These are phyloP conservation scores for Drosophila affinis DNA, from an alignment of 2,888 invertebrate genomes.

Conservation along the genomic window DNA sequence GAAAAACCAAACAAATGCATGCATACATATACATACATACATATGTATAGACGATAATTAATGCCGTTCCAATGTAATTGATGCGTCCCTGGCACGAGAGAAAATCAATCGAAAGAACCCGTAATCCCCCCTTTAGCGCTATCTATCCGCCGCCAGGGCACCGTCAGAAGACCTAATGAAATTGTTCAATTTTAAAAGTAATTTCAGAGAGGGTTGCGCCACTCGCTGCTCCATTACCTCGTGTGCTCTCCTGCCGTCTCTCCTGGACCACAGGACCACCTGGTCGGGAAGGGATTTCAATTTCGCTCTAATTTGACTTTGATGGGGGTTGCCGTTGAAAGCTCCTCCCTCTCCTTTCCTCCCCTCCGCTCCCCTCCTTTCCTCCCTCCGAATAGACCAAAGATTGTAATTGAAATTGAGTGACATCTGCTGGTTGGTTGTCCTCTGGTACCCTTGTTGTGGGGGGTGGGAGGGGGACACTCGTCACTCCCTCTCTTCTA, in stretches of 20 bases:
- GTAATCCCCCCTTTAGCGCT: background rate
- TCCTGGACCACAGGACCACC: constrained; percentile 1
- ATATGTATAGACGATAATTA: constrained; percentile 43
- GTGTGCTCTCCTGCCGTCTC: background rate
- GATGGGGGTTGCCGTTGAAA: constrained; percentile 37
- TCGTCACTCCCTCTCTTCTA: constrained; percentile 8
- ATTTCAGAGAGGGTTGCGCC: constrained; percentile 1
- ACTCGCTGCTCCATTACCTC: background rate
- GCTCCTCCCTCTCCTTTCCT: background rate
- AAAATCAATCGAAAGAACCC: constrained; percentile 62
- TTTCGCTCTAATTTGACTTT: constrained; percentile 24
- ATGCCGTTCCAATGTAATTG: constrained; percentile 60
- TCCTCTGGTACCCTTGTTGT: background rate
- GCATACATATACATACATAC: constrained; percentile 32
- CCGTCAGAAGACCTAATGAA: constrained; percentile 2
- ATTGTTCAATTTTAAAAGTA: constrained; percentile 20
- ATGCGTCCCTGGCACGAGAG: constrained; percentile 67
- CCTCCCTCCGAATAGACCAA: background rate
- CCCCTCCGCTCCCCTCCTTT: no score
- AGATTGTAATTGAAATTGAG: constrained; percentile 31
- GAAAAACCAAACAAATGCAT: constrained; percentile 75
- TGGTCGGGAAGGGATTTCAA: constrained; percentile 1
- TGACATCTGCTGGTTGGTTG: constrained; percentile 16
- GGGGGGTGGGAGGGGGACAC: background rate
- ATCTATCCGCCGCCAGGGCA: constrained; percentile 6